Evolutionary conservation across 37 sponge, comb jelly and placozoan genomes (phyloP).

Genomic region (Ianthella basta): DNA sequence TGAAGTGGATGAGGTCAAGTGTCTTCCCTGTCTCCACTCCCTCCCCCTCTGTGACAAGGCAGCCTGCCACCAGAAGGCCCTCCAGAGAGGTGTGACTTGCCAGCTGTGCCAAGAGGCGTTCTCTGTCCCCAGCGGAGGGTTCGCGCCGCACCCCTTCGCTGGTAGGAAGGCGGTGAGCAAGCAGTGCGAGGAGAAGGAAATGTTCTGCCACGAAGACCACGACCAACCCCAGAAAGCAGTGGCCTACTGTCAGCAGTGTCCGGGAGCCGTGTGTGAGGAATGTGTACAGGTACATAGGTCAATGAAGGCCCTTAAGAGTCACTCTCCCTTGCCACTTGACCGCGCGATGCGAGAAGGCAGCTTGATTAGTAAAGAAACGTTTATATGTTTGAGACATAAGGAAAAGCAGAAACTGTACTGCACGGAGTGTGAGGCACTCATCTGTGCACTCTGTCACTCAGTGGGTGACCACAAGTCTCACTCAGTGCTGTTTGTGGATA

Average conservation of each 20-base stretch:
- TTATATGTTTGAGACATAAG: not conserved
- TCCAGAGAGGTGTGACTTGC: not conserved
- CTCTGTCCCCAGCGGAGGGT: not conserved
- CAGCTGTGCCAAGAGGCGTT: not conserved
- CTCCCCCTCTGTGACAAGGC: not conserved
- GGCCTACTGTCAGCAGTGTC: not conserved
- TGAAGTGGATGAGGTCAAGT: not conserved
- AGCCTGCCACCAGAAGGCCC: not conserved
- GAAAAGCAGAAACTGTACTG: not conserved
- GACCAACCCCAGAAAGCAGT: not conserved
- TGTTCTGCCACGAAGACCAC: constrained; percentile 20
- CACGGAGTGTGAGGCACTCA: not conserved
- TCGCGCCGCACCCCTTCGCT: constrained; percentile 9
- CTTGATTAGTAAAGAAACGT: no score
- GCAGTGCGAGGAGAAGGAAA: not conserved
- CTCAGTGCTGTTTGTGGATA: not conserved
- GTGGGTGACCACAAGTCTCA: not conserved
- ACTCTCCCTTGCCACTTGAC: not conserved
- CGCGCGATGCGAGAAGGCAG: not conserved
- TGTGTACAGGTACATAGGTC: not conserved
- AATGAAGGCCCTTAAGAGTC: not conserved
- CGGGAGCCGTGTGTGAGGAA: constrained; percentile 3
- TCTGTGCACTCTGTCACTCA: not conserved
- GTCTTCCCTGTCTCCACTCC: constrained; percentile 30
- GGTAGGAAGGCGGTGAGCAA: not conserved